A percentile compares a stretch with the other conserved stretches of the same genome.
phyloP scores from a whole-genome alignment of 2,888 invertebrate species.

The Acheta domesticus region DNA sequence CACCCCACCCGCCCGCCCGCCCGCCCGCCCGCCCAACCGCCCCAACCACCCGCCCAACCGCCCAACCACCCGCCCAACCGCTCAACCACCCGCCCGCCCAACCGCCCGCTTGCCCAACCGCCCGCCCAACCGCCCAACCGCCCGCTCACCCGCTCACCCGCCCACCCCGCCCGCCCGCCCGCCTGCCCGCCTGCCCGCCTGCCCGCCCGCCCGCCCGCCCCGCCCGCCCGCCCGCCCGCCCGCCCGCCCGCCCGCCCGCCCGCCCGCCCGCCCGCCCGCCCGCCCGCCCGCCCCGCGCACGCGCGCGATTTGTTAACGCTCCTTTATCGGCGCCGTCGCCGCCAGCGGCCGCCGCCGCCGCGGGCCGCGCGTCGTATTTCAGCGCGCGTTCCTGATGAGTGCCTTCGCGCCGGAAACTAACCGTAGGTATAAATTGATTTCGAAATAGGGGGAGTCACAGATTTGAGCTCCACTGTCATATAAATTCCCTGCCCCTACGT shows the following conservation, averaged over 20 bases:
- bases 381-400: background rate
- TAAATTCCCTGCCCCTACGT: background rate
- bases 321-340: background rate
- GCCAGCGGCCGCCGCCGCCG: background rate
- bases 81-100: too few relatives aligned
- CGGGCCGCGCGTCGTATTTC: background rate
- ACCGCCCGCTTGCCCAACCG: too few relatives aligned
- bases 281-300: background rate
- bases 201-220: background rate
- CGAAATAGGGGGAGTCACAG: background rate
- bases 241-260: background rate
- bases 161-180: background rate
- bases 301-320: background rate
- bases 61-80: too few relatives aligned
- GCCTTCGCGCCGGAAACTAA: constrained; percentile 6
- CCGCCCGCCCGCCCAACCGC: too few relatives aligned
- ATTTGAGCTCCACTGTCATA: background rate
- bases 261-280: background rate
- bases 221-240: background rate
- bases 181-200: background rate
- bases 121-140: too few relatives aligned
- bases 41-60: too few relatives aligned
- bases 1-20: too few relatives aligned
- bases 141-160: background rate
- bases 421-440: background rate